Evolutionary conservation across 2,113 vertebrate genomes (phyloP).

Genomic region (Erythrolamprus reginae): DNA sequence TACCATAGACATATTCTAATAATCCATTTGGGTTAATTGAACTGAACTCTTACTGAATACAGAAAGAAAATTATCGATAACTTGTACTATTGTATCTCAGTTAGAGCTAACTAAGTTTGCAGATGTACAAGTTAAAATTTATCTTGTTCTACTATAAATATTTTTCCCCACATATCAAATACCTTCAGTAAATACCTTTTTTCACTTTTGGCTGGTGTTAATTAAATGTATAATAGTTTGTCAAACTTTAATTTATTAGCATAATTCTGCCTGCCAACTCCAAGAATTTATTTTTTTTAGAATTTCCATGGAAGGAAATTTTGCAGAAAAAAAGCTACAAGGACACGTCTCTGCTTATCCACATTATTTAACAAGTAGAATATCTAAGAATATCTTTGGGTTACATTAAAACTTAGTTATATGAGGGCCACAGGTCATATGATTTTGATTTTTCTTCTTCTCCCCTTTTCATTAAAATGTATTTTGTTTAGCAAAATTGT

Average conservation of each 20-base stretch:
- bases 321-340: not conserved
- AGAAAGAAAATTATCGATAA: not conserved
- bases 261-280: not conserved
- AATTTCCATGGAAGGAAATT: not conserved
- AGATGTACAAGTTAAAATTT: not conserved
- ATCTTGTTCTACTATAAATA: not conserved
- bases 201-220: not conserved
- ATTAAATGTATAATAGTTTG: not conserved
- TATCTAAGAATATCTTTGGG: not conserved
- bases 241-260: not conserved
- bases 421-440: not conserved
- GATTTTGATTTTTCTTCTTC: not conserved
- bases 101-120: not conserved
- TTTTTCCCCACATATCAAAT: not conserved
- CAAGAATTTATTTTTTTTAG: not conserved
- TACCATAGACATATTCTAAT: not conserved
- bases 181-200: not conserved
- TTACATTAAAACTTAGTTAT: not conserved
- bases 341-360: not conserved
- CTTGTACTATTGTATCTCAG: not conserved
- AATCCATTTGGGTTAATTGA: not conserved
- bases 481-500: not conserved
- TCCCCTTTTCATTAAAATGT: not conserved
- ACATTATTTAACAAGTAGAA: not conserved
- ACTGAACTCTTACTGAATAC: not conserved